These are phyloP conservation scores for Jordanella pulchra DNA, from an alignment of 2,797 vertebrate genomes.

Conservation along the genomic window DNA sequence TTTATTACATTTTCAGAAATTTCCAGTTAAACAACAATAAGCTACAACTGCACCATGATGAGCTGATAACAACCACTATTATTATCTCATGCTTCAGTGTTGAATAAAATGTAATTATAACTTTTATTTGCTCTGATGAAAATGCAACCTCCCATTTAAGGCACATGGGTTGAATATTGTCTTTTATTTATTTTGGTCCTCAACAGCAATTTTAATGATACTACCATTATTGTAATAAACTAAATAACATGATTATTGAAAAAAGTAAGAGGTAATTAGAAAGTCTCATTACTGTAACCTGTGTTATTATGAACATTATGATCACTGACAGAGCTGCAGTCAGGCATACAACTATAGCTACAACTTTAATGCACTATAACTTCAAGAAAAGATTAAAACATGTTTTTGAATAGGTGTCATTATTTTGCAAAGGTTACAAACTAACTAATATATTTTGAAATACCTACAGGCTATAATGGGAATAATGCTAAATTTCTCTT, in stretches of 20 bases:
- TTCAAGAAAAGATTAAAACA: not conserved
- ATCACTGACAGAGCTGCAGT: conserved; percentile 7
- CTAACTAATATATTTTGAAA: not conserved
- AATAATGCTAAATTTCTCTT: not conserved
- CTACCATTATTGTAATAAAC: conserved; percentile 31
- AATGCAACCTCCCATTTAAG: conserved; percentile 42
- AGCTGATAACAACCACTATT: conserved; percentile 25
- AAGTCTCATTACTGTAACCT: conserved; percentile 42
- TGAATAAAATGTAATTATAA: conserved; percentile 49
- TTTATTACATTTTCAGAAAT: not conserved
- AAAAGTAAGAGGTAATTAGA: conserved; percentile 40
- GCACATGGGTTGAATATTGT: conserved; percentile 7
- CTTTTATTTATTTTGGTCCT: conserved; percentile 19
- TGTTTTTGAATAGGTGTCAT: not conserved
- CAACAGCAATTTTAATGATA: conserved; percentile 6
- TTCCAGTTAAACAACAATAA: not conserved
- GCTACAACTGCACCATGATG: conserved; percentile 20
- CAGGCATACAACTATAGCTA: conserved; percentile 8
- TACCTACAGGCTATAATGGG: not conserved
- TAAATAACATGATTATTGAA: conserved; percentile 17
- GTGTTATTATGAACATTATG: conserved; percentile 30
- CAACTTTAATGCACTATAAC: not conserved
- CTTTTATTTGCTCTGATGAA: conserved; percentile 24
- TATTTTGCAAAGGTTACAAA: not conserved
- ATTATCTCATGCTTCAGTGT: conserved; percentile 33